Base-by-base conservation (phyloP, 2,113 vertebrate species). In the Phodopus roborovskii region DNA sequence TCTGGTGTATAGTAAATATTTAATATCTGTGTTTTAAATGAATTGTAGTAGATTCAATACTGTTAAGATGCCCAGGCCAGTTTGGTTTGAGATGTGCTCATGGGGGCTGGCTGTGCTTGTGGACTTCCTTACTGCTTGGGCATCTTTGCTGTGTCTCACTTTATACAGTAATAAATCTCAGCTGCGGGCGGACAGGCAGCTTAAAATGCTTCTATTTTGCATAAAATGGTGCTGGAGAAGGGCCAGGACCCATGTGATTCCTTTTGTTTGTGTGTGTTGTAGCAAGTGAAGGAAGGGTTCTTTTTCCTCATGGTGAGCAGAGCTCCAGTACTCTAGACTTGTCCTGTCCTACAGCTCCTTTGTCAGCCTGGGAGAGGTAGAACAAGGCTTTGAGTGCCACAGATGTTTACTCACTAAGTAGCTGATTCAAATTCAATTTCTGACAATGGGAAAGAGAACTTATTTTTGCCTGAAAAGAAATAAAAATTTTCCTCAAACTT, bases 141-240 rank as follows among this genome's bases (percentile, higher is more conserved):
- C n/a, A 68, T 89, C 30, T 91, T 62, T 84, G 36, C 8, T 89
- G 42, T 33, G 60, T 45, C 39, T 48, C 28, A 45, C 39, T 77
- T 2, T 36, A 75, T 81, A 36, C 45, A n/a, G 45, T 82, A 81
- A 85, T 91, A 89, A 94, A 94, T 79, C 48, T 48, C 42, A 92
- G 58, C 78, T 45, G 96, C 92, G n/a, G 36, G 84, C 9, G 93
- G 62, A 39, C 58, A 56, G 42, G 50, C 36, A 75, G 48, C 39
- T 90, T 73, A 68, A 94, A 95, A 79, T 73, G 70, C 87, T 88
- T 71, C n/a, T 75, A 6, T 89, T 93, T 75, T 95, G 42, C 53
- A 70, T 68, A 62, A 93, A 84, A 53, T 11, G 7, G 3, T 6
- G 22, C 45, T 74, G 42, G 66, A 78, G 42, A 53, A 79, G n/a